A percentile compares a stretch with the other conserved stretches of the same genome.
Evolutionary conservation across 2,113 vertebrate species (phyloP).

Genomic region (Centropus bengalensis): DNA sequence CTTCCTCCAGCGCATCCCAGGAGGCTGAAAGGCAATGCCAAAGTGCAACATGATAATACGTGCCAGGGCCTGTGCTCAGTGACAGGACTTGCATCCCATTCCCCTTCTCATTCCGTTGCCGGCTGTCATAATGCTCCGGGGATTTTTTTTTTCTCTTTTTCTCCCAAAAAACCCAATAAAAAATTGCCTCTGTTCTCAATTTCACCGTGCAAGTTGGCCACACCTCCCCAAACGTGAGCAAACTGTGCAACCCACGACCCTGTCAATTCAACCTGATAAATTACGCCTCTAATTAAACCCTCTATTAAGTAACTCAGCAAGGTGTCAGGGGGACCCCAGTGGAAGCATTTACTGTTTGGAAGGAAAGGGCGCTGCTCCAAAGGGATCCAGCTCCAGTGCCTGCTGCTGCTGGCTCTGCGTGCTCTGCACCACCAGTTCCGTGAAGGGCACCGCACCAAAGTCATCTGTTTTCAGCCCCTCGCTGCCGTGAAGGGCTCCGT

Average conservation of each 20-base stretch:
- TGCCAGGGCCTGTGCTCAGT: background rate
- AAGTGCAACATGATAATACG: background rate
- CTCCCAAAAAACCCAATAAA: background rate
- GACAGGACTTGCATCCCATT: background rate
- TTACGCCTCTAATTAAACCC: conserved; percentile 17
- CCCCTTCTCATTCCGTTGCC: background rate
- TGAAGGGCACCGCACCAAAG: conserved; percentile 94
- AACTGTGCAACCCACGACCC: conserved; percentile 1
- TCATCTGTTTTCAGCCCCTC: conserved; percentile 88
- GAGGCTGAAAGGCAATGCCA: background rate
- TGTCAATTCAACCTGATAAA: background rate
- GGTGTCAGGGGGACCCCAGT: background rate
- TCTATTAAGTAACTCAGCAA: background rate
- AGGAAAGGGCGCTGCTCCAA: conserved; percentile 96
- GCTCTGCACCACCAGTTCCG: conserved; percentile 84
- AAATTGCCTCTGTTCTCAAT: background rate
- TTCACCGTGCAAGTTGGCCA: background rate
- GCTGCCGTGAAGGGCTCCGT: conserved; percentile 55
- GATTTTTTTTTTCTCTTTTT: background rate
- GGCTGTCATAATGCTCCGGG: background rate
- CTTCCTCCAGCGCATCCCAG: background rate
- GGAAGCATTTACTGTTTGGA: conserved; percentile 88
- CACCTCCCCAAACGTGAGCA: background rate
- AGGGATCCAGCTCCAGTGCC: conserved; percentile 89
- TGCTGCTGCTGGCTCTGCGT: conserved; percentile 74